Conservation (phyloP, 2,113 vertebrate genomes). For the Diglossa brunneiventris region DNA sequence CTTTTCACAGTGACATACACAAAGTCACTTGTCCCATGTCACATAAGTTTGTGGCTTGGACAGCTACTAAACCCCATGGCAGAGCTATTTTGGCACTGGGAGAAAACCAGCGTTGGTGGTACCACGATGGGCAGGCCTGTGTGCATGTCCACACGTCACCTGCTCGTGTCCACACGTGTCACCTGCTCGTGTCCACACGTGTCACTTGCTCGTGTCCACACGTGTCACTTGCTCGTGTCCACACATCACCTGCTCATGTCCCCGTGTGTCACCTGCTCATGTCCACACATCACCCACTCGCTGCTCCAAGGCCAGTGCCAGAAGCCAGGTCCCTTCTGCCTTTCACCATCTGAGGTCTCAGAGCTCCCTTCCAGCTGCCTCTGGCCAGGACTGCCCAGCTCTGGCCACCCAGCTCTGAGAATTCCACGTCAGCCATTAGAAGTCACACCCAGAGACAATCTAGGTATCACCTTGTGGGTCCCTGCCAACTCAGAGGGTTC, state of each 20-base stretch:
- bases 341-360: not conserved
- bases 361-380: not conserved
- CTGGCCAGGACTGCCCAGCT: not conserved
- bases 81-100: not conserved
- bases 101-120: fast-evolving
- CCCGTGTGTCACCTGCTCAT: fast-evolving
- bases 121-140: fast-evolving
- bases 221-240: no score
- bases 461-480: not conserved
- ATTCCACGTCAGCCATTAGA: not conserved
- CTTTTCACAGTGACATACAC: not conserved
- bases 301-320: not conserved
- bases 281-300: fast-evolving
- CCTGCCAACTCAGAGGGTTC: not conserved
- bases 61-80: not conserved
- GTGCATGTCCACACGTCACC: fast-evolving
- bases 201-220: not conserved
- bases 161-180: fast-evolving
- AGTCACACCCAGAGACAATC: not conserved
- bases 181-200: fast-evolving
- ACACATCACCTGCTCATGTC: no score
- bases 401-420: not conserved
- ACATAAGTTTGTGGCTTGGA: not conserved
- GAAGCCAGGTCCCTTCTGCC: not conserved
- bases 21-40: not conserved